phyloP scores from a whole-genome alignment of 2,888 invertebrate species.

The Lasioglossum figueresi region DNA sequence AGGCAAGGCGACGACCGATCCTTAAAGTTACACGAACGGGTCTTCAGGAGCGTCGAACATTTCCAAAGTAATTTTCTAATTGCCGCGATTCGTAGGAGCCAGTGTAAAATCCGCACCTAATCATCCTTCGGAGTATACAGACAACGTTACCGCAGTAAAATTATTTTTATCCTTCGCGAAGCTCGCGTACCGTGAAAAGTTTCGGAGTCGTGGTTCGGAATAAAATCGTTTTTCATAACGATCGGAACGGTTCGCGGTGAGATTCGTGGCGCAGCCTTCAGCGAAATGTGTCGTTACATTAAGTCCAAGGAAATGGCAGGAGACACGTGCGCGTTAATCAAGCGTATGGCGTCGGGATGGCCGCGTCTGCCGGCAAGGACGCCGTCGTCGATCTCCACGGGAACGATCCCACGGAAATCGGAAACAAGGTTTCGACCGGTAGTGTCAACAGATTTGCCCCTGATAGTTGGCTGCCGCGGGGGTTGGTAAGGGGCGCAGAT shows the following conservation, averaged over 20 bases:
- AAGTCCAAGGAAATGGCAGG: slow-evolving; percentile 26
- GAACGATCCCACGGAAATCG: slow-evolving; percentile 70
- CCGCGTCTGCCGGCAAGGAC: slow-evolving; percentile 25
- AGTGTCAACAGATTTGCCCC: slow-evolving; percentile 81
- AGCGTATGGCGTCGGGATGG: slow-evolving; percentile 45
- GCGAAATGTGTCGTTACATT: slow-evolving; percentile 23
- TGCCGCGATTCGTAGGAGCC: neutral
- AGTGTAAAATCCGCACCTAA: too few species aligned
- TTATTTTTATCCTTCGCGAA: neutral
- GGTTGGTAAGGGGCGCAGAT: slow-evolving; percentile 57
- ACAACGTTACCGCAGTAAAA: neutral
- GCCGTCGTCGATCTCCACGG: slow-evolving; percentile 53
- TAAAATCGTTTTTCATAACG: slow-evolving; percentile 14
- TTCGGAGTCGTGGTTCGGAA: neutral
- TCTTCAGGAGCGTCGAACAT: slow-evolving; percentile 17
- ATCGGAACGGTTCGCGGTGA: neutral
- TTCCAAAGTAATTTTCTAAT: slow-evolving; percentile 35
- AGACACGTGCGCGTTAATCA: slow-evolving; percentile 55
- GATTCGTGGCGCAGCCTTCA: slow-evolving; percentile 27
- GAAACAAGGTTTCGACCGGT: slow-evolving; percentile 72
- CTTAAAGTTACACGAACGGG: slow-evolving; percentile 57
- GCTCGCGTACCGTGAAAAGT: neutral
- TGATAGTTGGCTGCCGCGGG: slow-evolving; percentile 64
- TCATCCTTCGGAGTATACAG: neutral
- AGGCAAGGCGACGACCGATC: slow-evolving; percentile 50